Percentiles rank a stretch among this genome's conserved stretches.
Conservation (phyloP, 2,113 vertebrate species). For the Chionis minor region DNA sequence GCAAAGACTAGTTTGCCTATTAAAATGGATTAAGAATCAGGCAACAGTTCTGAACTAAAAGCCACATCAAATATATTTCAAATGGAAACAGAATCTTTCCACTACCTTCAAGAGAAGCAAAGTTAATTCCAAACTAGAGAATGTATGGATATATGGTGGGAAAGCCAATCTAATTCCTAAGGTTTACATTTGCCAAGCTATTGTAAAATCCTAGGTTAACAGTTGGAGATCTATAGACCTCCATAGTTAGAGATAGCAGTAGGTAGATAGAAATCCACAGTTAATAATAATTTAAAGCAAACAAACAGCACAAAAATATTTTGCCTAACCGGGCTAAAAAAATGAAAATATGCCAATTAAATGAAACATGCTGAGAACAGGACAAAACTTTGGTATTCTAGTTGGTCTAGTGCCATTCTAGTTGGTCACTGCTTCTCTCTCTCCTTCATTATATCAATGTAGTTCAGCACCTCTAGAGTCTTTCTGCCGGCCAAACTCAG, state of each 20-base stretch:
- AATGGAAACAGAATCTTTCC: background rate
- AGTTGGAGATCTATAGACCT: background rate
- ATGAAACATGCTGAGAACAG: background rate
- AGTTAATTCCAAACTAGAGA: background rate
- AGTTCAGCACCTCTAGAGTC: slow-evolving; percentile 2
- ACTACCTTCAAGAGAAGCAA: background rate
- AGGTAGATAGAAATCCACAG: background rate
- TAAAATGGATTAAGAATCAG: background rate
- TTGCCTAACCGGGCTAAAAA: background rate
- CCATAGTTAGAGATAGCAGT: background rate
- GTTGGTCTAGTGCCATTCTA: fast-evolving
- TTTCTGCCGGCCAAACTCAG: background rate
- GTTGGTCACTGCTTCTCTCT: background rate
- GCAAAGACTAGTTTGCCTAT: background rate
- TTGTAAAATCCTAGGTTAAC: background rate
- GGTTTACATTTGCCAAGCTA: background rate
- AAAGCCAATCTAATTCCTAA: background rate
- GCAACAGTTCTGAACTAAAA: background rate
- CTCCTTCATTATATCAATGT: background rate
- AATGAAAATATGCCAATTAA: background rate
- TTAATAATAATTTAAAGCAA: background rate
- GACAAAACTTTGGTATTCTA: background rate
- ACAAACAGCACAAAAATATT: background rate
- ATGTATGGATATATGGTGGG: background rate
- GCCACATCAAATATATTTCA: background rate